Evolutionary conservation across 2,888 invertebrate genomes (phyloP).

Genomic region (Lacanobia wlatinum): DNA sequence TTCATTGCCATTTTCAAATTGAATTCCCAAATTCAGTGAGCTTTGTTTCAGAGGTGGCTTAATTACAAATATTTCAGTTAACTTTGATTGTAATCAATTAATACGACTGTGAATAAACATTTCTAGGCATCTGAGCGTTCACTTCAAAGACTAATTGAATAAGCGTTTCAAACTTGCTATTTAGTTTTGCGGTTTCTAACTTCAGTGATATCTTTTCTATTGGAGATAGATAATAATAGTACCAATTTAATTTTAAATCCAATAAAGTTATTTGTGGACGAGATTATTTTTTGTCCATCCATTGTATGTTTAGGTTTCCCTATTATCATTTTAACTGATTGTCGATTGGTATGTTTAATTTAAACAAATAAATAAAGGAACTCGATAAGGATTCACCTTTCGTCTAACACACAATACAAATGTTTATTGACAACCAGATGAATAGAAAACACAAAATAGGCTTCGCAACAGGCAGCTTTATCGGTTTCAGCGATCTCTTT

Average conservation of each 20-base stretch:
- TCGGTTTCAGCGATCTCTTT: constrained; percentile 30
- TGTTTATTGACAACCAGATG: background rate
- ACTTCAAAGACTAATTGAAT: constrained; percentile 26
- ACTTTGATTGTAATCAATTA: constrained; percentile 22
- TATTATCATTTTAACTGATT: background rate
- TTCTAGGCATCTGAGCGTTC: constrained; percentile 7
- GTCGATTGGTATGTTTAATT: background rate
- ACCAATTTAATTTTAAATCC: too few relatives aligned
- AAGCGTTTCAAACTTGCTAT: background rate
- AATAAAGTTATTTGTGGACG: too few relatives aligned
- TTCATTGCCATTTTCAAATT: constrained; percentile 35
- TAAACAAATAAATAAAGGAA: background rate
- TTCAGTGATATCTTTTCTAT: background rate
- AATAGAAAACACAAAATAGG: constrained; percentile 30
- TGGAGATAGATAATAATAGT: background rate
- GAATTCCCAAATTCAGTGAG: constrained; percentile 22
- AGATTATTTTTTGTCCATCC: too few relatives aligned
- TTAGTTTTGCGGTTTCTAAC: constrained; percentile 11
- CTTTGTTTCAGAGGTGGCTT: constrained; percentile 9
- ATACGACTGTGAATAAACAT: constrained; percentile 15
- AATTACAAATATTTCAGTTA: constrained; percentile 46
- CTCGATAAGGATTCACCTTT: background rate
- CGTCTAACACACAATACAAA: constrained; percentile 1
- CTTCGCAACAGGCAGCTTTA: constrained; percentile 27
- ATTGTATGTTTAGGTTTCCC: background rate